Conservation (phyloP, 2,888 invertebrate species). For the Chloromyia formosa region DNA sequence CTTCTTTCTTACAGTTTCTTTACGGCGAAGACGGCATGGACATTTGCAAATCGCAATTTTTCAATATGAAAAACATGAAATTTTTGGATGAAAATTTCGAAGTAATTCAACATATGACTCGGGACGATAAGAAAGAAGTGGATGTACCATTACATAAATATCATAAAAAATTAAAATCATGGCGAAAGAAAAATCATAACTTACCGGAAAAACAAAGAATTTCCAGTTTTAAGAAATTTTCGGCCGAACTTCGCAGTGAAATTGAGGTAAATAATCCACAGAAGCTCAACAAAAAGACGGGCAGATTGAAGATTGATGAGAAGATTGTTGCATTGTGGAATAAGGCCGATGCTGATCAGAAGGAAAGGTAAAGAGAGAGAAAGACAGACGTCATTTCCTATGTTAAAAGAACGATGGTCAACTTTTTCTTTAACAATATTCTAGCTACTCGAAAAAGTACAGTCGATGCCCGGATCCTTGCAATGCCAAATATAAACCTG, state of each 20-base stretch:
- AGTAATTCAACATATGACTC: constrained; percentile 70
- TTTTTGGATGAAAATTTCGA: constrained; percentile 85
- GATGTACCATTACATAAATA: constrained; percentile 66
- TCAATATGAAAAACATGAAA: constrained; percentile 77
- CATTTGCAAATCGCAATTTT: constrained; percentile 84
- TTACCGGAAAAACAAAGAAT: constrained; percentile 63
- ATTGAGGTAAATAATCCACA: constrained; percentile 64
- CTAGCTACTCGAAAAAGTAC: constrained; percentile 65
- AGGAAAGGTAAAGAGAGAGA: constrained; percentile 53
- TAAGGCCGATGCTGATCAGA: constrained; percentile 69
- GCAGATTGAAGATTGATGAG: constrained; percentile 70
- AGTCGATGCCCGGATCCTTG: constrained; percentile 78
- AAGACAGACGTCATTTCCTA: background rate
- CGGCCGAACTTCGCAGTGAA: constrained; percentile 65
- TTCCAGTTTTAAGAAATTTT: constrained; percentile 71
- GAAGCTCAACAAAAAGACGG: constrained; percentile 65
- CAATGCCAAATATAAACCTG: constrained; percentile 74
- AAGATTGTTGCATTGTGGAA: constrained; percentile 75
- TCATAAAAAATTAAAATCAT: constrained; percentile 70
- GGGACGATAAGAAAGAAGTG: constrained; percentile 69
- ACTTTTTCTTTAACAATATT: constrained; percentile 8
- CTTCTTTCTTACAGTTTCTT: constrained; percentile 69
- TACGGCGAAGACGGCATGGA: constrained; percentile 97
- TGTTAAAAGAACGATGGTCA: too few relatives aligned
- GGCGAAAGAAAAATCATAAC: constrained; percentile 69